A percentile compares a stretch with the other conserved stretches of the same genome.
These are phyloP conservation scores for Galeopterus variegatus DNA, from an alignment of 2,113 vertebrate genomes.

Conservation along the genomic window DNA sequence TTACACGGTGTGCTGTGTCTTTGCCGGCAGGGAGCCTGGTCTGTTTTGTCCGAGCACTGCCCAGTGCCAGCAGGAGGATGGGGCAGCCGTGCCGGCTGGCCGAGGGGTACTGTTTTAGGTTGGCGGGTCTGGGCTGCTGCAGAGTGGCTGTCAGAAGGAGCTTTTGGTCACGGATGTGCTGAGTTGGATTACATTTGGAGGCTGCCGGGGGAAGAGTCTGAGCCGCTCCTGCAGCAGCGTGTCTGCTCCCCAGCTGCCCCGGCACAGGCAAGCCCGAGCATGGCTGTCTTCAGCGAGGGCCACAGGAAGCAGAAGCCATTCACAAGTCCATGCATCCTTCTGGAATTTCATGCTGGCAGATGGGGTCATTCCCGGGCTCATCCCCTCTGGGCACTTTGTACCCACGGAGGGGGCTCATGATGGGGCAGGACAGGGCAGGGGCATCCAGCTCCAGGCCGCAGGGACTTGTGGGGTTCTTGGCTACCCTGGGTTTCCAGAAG, in stretches of 20 bases:
- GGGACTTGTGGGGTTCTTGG: rapidly evolving
- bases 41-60: neutral
- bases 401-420: neutral
- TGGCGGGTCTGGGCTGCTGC: neutral
- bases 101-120: rapidly evolving
- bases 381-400: neutral
- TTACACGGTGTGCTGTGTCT: rapidly evolving
- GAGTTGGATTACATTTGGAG: slow-evolving; percentile 41
- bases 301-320: neutral
- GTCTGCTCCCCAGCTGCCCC: neutral
- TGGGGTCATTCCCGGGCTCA: neutral
- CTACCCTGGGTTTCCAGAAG: neutral
- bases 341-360: neutral
- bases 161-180: neutral
- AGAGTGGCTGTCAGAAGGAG: neutral
- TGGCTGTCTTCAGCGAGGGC: neutral
- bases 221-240: neutral
- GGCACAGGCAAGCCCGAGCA: slow-evolving; percentile 25
- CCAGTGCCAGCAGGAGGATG: rapidly evolving
- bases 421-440: neutral
- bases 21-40: neutral
- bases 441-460: too few relatives aligned
- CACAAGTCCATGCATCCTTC: neutral
- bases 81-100: neutral
- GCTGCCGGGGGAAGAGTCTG: slow-evolving; percentile 1